phyloP scores from a whole-genome alignment of 1,140 invertebrate species.

The Megathymus violae region DNA sequence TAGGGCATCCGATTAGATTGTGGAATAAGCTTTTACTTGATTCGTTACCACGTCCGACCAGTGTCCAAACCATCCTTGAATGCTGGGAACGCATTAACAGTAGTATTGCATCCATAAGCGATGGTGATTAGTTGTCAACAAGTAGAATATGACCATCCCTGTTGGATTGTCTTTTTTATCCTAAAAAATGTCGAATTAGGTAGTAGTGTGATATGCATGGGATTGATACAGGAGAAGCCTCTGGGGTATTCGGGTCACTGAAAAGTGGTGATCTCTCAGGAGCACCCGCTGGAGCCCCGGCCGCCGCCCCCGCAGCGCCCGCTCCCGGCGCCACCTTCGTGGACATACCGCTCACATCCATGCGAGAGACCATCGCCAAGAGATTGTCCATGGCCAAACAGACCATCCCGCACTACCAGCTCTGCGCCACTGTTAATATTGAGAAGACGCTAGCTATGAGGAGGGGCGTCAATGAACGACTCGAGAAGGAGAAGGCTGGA shows the following conservation, averaged over 20 bases:
- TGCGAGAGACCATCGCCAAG: conserved; percentile 96
- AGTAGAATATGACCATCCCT: too few relatives aligned
- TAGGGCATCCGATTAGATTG: too few relatives aligned
- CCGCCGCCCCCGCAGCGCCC: too few relatives aligned
- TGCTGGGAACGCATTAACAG: too few relatives aligned
- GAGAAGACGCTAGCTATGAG: conserved; percentile 89
- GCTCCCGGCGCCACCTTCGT: conserved; percentile 84
- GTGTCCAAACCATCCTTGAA: too few relatives aligned
- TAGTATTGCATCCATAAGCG: too few relatives aligned
- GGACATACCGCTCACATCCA: conserved; percentile 95
- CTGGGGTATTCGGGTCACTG: conserved; percentile 95
- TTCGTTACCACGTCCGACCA: too few relatives aligned
- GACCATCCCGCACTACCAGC: conserved; percentile 98
- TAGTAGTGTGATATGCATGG: conserved; percentile 21
- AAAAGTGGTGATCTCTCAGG: conserved; percentile 94
- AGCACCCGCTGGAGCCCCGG: too few relatives aligned
- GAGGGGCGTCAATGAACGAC: conserved; percentile 89
- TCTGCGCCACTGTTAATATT: conserved; percentile 94
- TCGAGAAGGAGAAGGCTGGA: conserved; percentile 89
- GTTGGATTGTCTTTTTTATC: neutral
- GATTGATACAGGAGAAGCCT: conserved; percentile 87
- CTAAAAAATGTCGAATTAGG: neutral
- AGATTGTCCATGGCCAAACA: conserved; percentile 96
- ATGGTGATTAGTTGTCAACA: too few relatives aligned
- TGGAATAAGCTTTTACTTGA: too few relatives aligned